Evolutionary conservation across 2,797 vertebrate species (phyloP), one percentile per base, ranked within the genome.

Genomic region (Eulemur rubriventer): DNA sequence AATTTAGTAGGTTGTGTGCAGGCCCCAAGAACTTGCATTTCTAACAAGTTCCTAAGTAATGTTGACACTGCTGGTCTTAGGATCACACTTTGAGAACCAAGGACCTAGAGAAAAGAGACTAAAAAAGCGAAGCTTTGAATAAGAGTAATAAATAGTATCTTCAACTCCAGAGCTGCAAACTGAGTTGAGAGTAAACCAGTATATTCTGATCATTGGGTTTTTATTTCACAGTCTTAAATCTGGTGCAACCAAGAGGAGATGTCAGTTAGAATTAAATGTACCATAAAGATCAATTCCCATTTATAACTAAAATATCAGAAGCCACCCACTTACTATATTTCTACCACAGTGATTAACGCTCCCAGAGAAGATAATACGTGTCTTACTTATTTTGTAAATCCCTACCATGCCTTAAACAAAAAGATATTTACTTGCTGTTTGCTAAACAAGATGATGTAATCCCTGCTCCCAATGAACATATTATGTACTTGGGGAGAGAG

Each of bases 181-280:
- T 50, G 20, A 86, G 33, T 81, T 93, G 43, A 91, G 16, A 94
- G 79, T 91, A 73, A 94, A 81, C 41, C 93, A 89, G 22, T 76
- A 81, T 78, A 92, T 81, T 88, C 24, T 91, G 30, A 91, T 86
- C 69, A 28, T 14, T 89, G 67, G 13, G 43, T 95, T 88, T 97
- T 96, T 89, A 84, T 70, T 97, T 96, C 55, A 76, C 76, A 88
- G n/a, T 95, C 82, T 95, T 91, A 82, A 95, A 93, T 95, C 43
- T 75, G 61, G n/a, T 59, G 86, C 63, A 94, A 79, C 43, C 73
- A 75, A 96, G 65, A 79, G 30, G 72, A 82, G 35, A 81, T 81
- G 57, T 92, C 91, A 87, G 75, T 84, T 91, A 97, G 69, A 65
- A 92, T 89, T 95, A 92, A 95, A 81, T 88, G 33, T 20, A 72